Evolutionary conservation across 1,140 invertebrate genomes (phyloP), one percentile per base, ranked within the genome.

Genomic region (Gonatopus flavifemur): DNA sequence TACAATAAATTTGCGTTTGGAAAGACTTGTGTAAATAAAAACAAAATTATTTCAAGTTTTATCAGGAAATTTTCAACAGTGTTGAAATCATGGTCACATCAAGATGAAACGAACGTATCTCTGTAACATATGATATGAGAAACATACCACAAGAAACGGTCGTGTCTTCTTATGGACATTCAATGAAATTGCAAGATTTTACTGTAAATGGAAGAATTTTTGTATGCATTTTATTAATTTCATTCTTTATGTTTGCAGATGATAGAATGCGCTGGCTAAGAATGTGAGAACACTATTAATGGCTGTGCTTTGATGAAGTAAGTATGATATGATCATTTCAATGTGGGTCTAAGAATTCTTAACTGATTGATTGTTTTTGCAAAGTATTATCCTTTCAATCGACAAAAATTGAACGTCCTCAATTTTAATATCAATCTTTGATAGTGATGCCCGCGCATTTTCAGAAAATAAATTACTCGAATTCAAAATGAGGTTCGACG

Each of bases 171-270:
- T 1, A 30, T 18, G 16, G 18, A 30, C 19, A 19, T 2, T 31
- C 30, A 37, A 22, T 6, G 20, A 32, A 24, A 36, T 3, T 12
- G 37, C 6, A 16, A 32, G 12, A 18, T 36, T 0, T 19, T 9
- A 36, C 3, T 40, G 20, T 18, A 30, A 25, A 21, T 41, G 33
- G 19, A 3, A 10, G n/a, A 24, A 3, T 47, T 22, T 37, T 13
- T 6, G 20, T 16, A 0, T 3, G 2, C 4, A 13, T 28, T 37
- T 12, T 44, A 33, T 45, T 40, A 24, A 38, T 33, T 35, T 40
- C 30, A 46, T 52, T 58, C 42, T 32, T 16, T 53, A 46, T 61
- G 39, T 7, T 59, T 57, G 8, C 57, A 64, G 61, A 60, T 57
- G 30, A 47, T 33, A 19, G 48, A 35, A 31, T 41, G 39, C 33